phyloP scores from a whole-genome alignment of 2,113 vertebrate species.

The Poicephalus gulielmi region DNA sequence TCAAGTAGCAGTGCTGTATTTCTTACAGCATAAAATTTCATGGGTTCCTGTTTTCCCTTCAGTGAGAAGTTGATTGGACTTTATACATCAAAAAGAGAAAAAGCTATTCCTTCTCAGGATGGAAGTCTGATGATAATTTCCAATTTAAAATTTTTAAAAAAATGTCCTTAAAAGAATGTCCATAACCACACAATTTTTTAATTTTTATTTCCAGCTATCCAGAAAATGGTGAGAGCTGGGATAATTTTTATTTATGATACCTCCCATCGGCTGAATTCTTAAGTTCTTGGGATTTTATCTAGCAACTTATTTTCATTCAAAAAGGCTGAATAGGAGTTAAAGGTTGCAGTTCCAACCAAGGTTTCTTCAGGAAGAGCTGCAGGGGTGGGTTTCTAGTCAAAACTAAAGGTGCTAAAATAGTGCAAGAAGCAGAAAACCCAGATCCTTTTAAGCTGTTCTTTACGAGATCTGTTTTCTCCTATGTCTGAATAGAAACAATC shows the following conservation, averaged over 20 bases:
- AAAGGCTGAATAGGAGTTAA: neutral
- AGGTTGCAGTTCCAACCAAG: neutral
- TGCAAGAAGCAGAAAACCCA: neutral
- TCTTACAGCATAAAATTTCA: neutral
- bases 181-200: neutral
- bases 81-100: neutral
- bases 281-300: neutral
- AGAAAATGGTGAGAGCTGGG: neutral
- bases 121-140: neutral
- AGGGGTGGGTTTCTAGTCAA: neutral
- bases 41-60: neutral
- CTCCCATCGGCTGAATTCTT: neutral
- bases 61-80: neutral
- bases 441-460: neutral
- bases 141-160: neutral
- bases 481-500: neutral
- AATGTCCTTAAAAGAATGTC: neutral
- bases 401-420: neutral
- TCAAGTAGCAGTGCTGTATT: neutral
- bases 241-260: neutral
- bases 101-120: neutral
- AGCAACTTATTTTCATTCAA: neutral
- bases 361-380: neutral
- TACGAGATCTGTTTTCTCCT: neutral
- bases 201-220: neutral